Base-by-base conservation (phyloP, 2,888 invertebrate species). In the Clivina fossor region DNA sequence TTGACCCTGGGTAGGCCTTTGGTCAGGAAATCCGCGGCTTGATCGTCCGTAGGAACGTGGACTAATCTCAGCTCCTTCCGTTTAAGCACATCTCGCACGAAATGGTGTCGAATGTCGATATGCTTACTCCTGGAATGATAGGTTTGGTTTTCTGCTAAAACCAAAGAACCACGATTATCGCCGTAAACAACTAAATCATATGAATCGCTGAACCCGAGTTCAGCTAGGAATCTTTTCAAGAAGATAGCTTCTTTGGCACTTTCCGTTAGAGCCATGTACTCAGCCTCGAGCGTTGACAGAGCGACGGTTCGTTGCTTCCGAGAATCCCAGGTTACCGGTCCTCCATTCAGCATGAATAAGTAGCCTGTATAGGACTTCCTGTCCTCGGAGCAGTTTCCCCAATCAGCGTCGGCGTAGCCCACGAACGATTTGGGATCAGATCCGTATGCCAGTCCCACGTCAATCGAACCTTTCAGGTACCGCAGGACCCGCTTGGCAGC, bases 361-460 rank as follows among this genome's bases (percentile, higher is more conserved):
- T 61, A 64, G 0, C 66, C 63, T 2, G 63, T 58, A 18, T 55
- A 62, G 1, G 64, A 66, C 26, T 50, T 57, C 32, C 65, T 30
- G 43, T 62, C 61, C 2, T 40, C 43, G 1, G 37, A 9, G 37
- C 59, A 54, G 16, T 15, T 46, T n/a, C 40, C 61, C 60, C 60
- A 58, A 33, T 62, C 70, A 0, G 68, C 61, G 58, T 70, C 69
- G 3, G 59, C 60, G 37, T 56, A 69, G 5, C 65, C 65, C 8
- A 9, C n/a, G n/a, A 68, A 11, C 1, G 3, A n/a, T 46, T 32
- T n/a, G n/a, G 19, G 0, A 15, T 38, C 35, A 32, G 16, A 18
- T 32, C 37, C 41, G 50, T 60, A 69, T 4, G 26, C 13, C 4
- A 70, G 46, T 19, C 65, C 63, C 4, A 61, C 19, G 33, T 60